Percentiles rank a stretch among this genome's conserved stretches.
phyloP scores from a whole-genome alignment of 64 coral and sea anemone species.

The Pachyseris speciosa region DNA sequence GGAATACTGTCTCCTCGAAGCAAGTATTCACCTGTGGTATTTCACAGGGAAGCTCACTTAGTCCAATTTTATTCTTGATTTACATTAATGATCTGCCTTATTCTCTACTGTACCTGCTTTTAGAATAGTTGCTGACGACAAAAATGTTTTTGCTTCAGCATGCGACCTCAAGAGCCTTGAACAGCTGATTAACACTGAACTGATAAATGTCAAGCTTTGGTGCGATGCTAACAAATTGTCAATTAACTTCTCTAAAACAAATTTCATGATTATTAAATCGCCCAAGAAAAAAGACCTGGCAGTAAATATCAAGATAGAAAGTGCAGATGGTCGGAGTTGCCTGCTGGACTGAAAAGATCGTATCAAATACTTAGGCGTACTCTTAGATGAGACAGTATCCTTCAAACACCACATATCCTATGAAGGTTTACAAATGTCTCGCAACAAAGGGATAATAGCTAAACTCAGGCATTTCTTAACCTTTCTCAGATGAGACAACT shows the following conservation, averaged over 20 bases:
- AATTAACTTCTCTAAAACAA: slow-evolving; percentile 20
- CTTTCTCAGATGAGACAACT: slow-evolving; percentile 39
- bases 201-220: background rate
- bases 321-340: background rate
- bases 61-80: background rate
- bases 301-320: background rate
- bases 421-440: slow-evolving; percentile 29
- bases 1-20: background rate
- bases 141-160: slow-evolving; percentile 10
- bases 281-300: background rate
- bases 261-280: slow-evolving; percentile 26
- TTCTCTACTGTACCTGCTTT: background rate
- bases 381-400: slow-evolving; percentile 5
- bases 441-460: slow-evolving; percentile 45
- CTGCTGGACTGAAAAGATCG: slow-evolving; percentile 20
- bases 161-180: background rate
- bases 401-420: slow-evolving; percentile 35
- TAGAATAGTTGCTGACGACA: slow-evolving; percentile 19
- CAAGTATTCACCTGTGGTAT: slow-evolving; percentile 37
- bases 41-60: background rate
- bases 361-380: slow-evolving; percentile 21
- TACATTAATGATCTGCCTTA: background rate
- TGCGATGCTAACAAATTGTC: slow-evolving; percentile 11
- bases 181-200: background rate
- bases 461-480: slow-evolving; percentile 44